Evolutionary conservation across 1,140 invertebrate species (phyloP), one percentile per base, ranked within the genome.

Genomic region (Achatina immaculata): DNA sequence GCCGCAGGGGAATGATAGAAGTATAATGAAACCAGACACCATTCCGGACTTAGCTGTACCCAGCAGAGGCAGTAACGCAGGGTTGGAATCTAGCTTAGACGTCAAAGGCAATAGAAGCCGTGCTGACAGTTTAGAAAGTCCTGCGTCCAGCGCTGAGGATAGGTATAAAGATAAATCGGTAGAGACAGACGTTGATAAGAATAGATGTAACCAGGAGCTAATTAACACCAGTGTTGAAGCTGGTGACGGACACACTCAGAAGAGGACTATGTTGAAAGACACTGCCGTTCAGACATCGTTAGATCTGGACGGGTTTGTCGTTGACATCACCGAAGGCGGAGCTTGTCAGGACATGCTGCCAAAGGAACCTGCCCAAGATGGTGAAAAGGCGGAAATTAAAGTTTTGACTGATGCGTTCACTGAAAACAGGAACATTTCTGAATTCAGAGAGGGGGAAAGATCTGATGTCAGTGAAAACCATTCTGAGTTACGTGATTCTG

Each of bases 201-300:
- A 31, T 31, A 40, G 9, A 11, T 31, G 21, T 1, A n/a, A 68
- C 4, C 4, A 9, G 2, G 38, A 68, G n/a, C 34, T 31, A 9
- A 40, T 3, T n/a, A 34, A 34, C 4, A 31, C 9, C 19, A 9
- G 14, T 3, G 28, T 16, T 31, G 38, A 36, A 36, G 38, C 38
- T 31, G n/a, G 2, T 34, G 31, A 31, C 34, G 16, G 21, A 40
- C 9, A n/a, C 31, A 1, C 31, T 3, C n/a, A 14, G 21, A 68
- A 68, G 38, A 68, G 4, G 28, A 21, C n/a, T n/a, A 75, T 21
- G 21, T 45, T 75, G 31, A 38, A 43, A 14, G 73, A 75, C 48
- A 75, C 48, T 9, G 73, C 73, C 6, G 36, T 75, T 34, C 73
- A 75, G 31, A 75, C 73, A n/a, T 75, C 45, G 7, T 31, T 75